Evolutionary conservation across 2,797 vertebrate species (phyloP).

Genomic region (Pogonophryne albipinna): DNA sequence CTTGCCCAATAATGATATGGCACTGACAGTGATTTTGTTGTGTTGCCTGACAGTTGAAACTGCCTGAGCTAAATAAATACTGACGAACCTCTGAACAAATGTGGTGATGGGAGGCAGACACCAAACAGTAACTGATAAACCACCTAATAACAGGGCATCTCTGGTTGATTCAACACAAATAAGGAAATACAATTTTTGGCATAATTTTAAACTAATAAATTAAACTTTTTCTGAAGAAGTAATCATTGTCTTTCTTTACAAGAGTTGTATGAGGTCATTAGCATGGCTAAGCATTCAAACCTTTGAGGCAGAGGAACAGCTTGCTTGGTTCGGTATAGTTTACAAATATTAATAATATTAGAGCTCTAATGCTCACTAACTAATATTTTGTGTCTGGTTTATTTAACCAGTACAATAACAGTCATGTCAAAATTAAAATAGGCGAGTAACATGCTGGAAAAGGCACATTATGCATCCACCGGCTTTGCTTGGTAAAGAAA

Average conservation of each 20-base stretch:
- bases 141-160: background rate
- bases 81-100: slow-evolving; percentile 18
- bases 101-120: slow-evolving; percentile 20
- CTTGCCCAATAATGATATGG: slow-evolving; percentile 72
- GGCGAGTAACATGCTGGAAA: no score
- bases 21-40: slow-evolving; percentile 72
- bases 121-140: slow-evolving; percentile 5
- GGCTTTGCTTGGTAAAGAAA: background rate
- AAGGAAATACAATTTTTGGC: background rate
- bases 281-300: background rate
- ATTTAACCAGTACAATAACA: background rate
- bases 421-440: no score
- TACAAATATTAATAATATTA: no score
- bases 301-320: background rate
- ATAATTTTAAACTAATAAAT: slow-evolving; percentile 7
- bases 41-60: slow-evolving; percentile 67
- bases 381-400: background rate
- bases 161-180: background rate
- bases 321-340: background rate
- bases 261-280: background rate
- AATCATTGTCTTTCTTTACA: background rate
- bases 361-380: background rate
- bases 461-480: background rate
- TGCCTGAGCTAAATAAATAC: slow-evolving; percentile 61
- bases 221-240: background rate